Percentiles rank a stretch among this genome's conserved stretches.
Evolutionary conservation across 1,140 invertebrate genomes (phyloP).

Genomic region (Euwallacea fornicatus): DNA sequence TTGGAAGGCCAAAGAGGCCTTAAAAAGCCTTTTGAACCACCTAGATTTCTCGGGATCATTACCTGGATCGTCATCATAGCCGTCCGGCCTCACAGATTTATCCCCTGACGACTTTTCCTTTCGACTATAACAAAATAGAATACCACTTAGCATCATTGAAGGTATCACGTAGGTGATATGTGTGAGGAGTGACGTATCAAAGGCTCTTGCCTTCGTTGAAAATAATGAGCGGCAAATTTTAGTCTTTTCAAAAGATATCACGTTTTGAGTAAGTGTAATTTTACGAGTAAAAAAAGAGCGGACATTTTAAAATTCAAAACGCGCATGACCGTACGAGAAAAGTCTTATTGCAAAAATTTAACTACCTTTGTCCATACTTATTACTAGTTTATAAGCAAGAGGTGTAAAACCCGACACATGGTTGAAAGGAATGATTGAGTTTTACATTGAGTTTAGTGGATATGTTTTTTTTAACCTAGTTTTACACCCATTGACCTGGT

Average conservation of each 20-base stretch:
- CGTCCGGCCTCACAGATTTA: constrained; percentile 41
- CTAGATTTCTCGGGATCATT: constrained; percentile 53
- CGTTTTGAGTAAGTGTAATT: too few relatives aligned
- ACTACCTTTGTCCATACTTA: constrained; percentile 30
- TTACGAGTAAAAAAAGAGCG: too few relatives aligned
- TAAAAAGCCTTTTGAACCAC: constrained; percentile 77
- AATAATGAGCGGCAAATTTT: too few relatives aligned
- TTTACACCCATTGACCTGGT: too few relatives aligned
- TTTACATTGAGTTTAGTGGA: too few relatives aligned
- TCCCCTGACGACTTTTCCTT: constrained; percentile 24
- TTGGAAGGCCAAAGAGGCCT: constrained; percentile 78
- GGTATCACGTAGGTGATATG: too few relatives aligned
- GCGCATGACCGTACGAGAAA: constrained; percentile 26
- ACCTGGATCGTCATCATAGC: constrained; percentile 56
- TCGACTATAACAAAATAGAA: constrained; percentile 36
- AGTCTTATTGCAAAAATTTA: constrained; percentile 30
- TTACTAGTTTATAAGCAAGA: constrained; percentile 33
- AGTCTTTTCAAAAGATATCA: too few relatives aligned
- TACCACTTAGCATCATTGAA: too few relatives aligned
- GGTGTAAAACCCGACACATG: constrained; percentile 6
- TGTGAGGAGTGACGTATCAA: too few relatives aligned
- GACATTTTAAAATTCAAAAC: constrained; percentile 20
- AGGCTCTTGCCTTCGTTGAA: too few relatives aligned
- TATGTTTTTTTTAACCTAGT: too few relatives aligned
- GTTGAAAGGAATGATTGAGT: too few relatives aligned